Evolutionary conservation across 1,140 invertebrate genomes (phyloP), one percentile per base, ranked within the genome.

Genomic region (Bombus breviceps): DNA sequence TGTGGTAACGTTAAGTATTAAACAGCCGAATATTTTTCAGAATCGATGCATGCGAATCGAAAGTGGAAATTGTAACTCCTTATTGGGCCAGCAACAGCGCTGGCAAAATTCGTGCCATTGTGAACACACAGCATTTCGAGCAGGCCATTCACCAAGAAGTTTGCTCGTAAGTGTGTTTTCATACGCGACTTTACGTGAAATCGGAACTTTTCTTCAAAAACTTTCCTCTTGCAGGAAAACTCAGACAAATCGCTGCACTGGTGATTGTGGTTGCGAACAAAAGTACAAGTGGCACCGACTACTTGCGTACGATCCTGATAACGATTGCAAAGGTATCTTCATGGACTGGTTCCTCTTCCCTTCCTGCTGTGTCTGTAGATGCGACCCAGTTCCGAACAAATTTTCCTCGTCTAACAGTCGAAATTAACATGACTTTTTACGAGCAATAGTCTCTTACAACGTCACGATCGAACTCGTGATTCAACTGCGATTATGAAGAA

Each of bases 321-420:
- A 99, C 93, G 98, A 98, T 93, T 99, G 98, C 94, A 97, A 98
- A 92, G 98, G 98, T 77, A 98, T 99, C 86, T 99, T 99, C 94
- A 98, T 98, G 96, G 98, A 99, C 94, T 99, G 98, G 98, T 99
- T 99, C 95, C 96, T 98, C 75, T 99, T 98, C 94, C 98, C 98
- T 22, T 98, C 98, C 0, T 99, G 98, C 94, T 99, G 98, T 94
- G 97, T 98, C 32, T 99, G 98, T 93, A 96, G 98, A 92, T 99
- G 98, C 92, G 96, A 97, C 92, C 96, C 96, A 13, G 9, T 75
- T 28, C 88, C 64, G 28, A 92, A 89, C 37, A 90, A 91, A 73
- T 90, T 91, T 64, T 34, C 89, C 15, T 15, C 90, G 15, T 78
- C 93, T 18, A 86, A 81, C 62, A 86, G 37, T 80, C 81, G 88